phyloP scores from a whole-genome alignment of 53 echinoderm and acorn worm species.

The Zoroaster sp. region DNA sequence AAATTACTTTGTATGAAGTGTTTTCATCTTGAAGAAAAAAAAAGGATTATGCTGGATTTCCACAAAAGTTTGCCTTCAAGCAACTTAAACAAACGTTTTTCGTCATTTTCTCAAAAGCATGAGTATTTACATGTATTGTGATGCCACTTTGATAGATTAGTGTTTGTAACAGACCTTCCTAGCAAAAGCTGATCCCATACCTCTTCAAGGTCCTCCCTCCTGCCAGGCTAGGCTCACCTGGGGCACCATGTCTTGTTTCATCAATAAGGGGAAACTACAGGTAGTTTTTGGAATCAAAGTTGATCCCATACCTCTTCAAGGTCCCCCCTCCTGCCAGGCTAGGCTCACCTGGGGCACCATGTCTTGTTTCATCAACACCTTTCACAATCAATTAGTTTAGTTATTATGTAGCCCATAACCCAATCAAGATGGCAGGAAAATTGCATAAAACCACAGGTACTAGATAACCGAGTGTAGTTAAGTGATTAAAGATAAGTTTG shows the following conservation, averaged over 20 bases:
- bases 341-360: too few relatives aligned
- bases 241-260: neutral
- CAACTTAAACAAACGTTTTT: too few relatives aligned
- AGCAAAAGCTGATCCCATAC: neutral
- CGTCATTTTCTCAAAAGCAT: too few relatives aligned
- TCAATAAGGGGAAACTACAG: too few relatives aligned
- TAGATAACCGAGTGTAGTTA: neutral
- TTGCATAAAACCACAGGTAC: neutral
- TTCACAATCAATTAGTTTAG: slow-evolving; percentile 7
- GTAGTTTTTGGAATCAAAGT: too few relatives aligned
- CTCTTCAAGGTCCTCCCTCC: neutral
- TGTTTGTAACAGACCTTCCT: too few relatives aligned
- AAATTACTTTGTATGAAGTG: too few relatives aligned
- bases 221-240: neutral
- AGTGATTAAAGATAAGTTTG: neutral
- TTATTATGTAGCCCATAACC: neutral
- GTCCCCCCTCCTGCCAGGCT: neutral
- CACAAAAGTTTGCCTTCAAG: too few relatives aligned
- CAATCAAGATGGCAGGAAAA: neutral
- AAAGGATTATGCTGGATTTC: too few relatives aligned
- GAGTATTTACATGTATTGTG: too few relatives aligned
- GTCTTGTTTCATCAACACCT: neutral
- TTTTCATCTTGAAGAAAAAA: too few relatives aligned
- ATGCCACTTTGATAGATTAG: too few relatives aligned
- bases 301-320: neutral